phyloP scores from a whole-genome alignment of 1,140 invertebrate genomes.

The Aplysia californica region DNA sequence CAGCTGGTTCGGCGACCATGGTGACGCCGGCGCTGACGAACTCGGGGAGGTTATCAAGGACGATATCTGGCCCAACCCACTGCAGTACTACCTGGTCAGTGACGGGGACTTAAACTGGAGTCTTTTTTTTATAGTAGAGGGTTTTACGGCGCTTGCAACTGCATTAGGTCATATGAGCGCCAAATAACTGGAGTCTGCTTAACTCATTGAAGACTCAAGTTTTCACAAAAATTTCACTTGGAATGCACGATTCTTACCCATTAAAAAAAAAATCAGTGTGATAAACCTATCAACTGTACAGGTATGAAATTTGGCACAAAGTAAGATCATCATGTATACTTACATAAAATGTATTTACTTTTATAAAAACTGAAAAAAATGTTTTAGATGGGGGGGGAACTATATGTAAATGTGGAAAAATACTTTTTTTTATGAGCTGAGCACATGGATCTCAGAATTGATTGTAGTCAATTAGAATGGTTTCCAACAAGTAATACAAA shows the following conservation, averaged over 20 bases:
- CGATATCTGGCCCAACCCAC: slow-evolving; percentile 91
- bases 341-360: no score
- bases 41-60: slow-evolving; percentile 78
- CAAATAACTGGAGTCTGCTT: not conserved
- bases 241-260: not conserved
- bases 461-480: no score
- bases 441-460: no score
- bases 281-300: no score
- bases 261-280: not conserved
- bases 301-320: no score
- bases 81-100: slow-evolving; percentile 88
- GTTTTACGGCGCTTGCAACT: no score
- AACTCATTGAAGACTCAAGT: not conserved
- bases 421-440: no score
- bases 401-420: no score
- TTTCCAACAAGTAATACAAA: no score
- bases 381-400: not conserved
- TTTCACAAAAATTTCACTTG: not conserved
- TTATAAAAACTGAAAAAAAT: not conserved
- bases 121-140: no score
- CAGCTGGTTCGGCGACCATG: slow-evolving; percentile 68
- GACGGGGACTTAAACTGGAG: not conserved
- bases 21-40: slow-evolving; percentile 66
- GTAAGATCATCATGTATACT: no score
- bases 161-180: no score